These are phyloP conservation scores for Buphagus erythrorhynchus DNA, from an alignment of 2,797 vertebrate species.

Conservation along the genomic window DNA sequence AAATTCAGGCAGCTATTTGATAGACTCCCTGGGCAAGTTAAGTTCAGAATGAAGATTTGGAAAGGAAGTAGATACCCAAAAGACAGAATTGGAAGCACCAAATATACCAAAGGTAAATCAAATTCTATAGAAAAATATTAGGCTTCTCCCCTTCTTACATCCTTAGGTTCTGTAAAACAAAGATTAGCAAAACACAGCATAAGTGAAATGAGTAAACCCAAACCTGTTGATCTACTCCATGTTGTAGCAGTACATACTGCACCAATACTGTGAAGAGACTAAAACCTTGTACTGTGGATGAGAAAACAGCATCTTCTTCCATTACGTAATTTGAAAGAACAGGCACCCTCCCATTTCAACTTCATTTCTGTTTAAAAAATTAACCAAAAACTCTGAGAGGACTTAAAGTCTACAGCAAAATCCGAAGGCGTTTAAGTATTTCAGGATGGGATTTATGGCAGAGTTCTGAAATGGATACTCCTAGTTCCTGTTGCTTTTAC, in stretches of 20 bases:
- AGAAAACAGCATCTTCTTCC: neutral
- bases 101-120: neutral
- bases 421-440: constrained; percentile 57
- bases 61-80: neutral
- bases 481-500: constrained; percentile 73
- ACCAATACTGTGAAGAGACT: neutral
- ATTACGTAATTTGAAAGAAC: neutral
- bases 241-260: neutral
- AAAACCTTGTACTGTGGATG: neutral
- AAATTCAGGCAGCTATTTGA: neutral
- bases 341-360: neutral
- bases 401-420: constrained; percentile 51
- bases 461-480: constrained; percentile 68
- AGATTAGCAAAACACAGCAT: neutral
- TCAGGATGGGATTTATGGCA: constrained; percentile 64
- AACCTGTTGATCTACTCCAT: neutral
- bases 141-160: neutral
- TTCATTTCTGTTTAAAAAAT: constrained; percentile 6
- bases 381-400: neutral
- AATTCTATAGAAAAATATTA: neutral
- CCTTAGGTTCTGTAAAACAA: neutral
- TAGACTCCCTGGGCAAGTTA: neutral
- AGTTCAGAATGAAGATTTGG: neutral
- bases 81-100: neutral
- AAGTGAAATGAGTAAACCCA: neutral